Evolutionary conservation across 2,113 vertebrate genomes (phyloP).

Genomic region (Oreochromis aureus): DNA sequence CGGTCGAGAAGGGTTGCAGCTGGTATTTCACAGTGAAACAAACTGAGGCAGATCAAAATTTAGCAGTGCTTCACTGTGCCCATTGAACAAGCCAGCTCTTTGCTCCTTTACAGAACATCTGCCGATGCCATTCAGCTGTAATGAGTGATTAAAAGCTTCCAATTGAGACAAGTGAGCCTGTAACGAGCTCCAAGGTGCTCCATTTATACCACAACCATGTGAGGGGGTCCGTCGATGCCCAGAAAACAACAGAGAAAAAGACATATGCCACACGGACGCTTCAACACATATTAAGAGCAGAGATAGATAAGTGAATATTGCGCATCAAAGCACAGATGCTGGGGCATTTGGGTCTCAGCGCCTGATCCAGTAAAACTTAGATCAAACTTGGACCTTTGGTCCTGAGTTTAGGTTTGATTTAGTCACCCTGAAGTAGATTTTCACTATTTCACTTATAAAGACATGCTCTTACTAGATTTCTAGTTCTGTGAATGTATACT

Average conservation of each 20-base stretch:
- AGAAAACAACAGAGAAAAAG: neutral
- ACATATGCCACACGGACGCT: neutral
- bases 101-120: constrained; percentile 39
- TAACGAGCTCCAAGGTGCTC: neutral
- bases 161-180: constrained; percentile 23
- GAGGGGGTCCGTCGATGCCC: neutral
- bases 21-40: neutral
- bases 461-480: neutral
- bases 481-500: neutral
- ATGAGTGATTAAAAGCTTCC: constrained; percentile 45
- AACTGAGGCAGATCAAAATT: neutral
- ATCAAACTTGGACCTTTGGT: neutral
- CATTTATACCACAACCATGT: neutral
- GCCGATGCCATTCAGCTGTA: constrained; percentile 7
- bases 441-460: neutral
- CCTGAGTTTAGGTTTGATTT: neutral
- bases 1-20: neutral
- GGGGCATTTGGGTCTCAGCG: neutral
- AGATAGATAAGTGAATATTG: neutral
- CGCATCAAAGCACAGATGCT: neutral
- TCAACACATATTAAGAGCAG: neutral
- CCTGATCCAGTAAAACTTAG: neutral
- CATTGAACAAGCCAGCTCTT: constrained; percentile 9
- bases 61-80: neutral
- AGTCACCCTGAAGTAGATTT: neutral